phyloP scores from a whole-genome alignment of 2,888 invertebrate genomes.

The Erebia epiphron region DNA sequence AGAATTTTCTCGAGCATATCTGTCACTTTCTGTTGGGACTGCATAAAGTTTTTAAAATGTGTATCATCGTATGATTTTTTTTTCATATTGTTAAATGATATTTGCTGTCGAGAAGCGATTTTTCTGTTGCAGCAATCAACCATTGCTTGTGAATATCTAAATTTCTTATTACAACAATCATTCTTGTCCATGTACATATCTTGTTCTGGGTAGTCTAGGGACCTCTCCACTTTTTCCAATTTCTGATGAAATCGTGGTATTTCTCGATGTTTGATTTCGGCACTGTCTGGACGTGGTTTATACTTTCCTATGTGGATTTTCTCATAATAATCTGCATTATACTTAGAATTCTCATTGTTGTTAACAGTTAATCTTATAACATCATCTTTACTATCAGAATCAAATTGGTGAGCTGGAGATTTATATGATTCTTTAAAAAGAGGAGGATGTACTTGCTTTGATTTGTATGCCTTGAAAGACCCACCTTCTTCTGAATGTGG shows the following conservation, averaged over 20 bases:
- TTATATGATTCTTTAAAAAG: slow-evolving; percentile 19
- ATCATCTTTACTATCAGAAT: slow-evolving; percentile 28
- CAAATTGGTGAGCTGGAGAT: slow-evolving; percentile 12
- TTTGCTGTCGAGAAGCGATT: slow-evolving; percentile 57
- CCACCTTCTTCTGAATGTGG: slow-evolving; percentile 4
- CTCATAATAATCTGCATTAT: slow-evolving; percentile 37
- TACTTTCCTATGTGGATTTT: slow-evolving; percentile 30
- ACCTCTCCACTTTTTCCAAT: slow-evolving; percentile 48
- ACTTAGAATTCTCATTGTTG: slow-evolving; percentile 31
- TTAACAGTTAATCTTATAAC: slow-evolving; percentile 33
- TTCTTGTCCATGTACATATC: slow-evolving; percentile 28
- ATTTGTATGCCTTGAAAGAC: slow-evolving; percentile 6
- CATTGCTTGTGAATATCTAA: slow-evolving; percentile 39
- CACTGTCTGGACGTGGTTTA: slow-evolving; percentile 20
- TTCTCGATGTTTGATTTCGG: slow-evolving; percentile 36
- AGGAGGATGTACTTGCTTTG: slow-evolving; percentile 15
- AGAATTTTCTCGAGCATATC: slow-evolving; percentile 67
- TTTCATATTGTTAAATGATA: slow-evolving; percentile 52
- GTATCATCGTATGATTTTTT: slow-evolving; percentile 55
- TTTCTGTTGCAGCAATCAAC: slow-evolving; percentile 43
- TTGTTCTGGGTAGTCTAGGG: slow-evolving; percentile 15
- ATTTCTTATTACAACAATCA: slow-evolving; percentile 41
- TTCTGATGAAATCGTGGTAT: slow-evolving; percentile 63
- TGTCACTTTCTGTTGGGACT: slow-evolving; percentile 71
- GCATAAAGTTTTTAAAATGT: slow-evolving; percentile 65